Evolutionary conservation across 35 echinoderm and acorn worm species (phyloP).

Genomic region (Hemicentrotus pulcherrimus): DNA sequence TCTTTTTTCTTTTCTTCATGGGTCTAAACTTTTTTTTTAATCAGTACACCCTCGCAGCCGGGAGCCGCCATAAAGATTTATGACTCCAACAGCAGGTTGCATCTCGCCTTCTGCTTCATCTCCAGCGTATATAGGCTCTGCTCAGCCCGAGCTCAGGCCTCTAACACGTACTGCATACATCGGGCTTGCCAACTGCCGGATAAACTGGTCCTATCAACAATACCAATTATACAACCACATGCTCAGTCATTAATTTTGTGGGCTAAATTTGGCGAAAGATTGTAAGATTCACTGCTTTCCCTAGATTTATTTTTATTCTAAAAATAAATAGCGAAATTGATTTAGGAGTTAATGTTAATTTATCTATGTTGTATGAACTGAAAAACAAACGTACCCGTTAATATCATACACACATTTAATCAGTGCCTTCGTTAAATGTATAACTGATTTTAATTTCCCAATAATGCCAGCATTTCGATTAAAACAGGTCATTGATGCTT

Average conservation of each 20-base stretch:
- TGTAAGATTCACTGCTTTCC: not conserved
- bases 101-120: not conserved
- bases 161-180: conserved; percentile 1
- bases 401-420: not conserved
- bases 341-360: not conserved
- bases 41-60: not conserved
- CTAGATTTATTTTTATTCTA: not conserved
- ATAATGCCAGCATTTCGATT: too few relatives aligned
- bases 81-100: not conserved
- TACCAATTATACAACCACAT: not conserved
- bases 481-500: too few relatives aligned
- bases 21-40: not conserved
- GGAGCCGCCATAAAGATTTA: conserved; percentile 16
- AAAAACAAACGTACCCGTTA: not conserved
- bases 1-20: not conserved
- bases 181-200: not conserved
- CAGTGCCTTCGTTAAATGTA: too few relatives aligned
- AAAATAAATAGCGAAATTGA: not conserved
- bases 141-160: not conserved
- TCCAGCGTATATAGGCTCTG: not conserved
- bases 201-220: not conserved
- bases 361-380: too few relatives aligned
- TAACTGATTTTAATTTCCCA: too few relatives aligned
- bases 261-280: not conserved
- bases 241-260: not conserved